Evolutionary conservation across 1,140 invertebrate species (phyloP).

Genomic region (Euura saliciscinereae): DNA sequence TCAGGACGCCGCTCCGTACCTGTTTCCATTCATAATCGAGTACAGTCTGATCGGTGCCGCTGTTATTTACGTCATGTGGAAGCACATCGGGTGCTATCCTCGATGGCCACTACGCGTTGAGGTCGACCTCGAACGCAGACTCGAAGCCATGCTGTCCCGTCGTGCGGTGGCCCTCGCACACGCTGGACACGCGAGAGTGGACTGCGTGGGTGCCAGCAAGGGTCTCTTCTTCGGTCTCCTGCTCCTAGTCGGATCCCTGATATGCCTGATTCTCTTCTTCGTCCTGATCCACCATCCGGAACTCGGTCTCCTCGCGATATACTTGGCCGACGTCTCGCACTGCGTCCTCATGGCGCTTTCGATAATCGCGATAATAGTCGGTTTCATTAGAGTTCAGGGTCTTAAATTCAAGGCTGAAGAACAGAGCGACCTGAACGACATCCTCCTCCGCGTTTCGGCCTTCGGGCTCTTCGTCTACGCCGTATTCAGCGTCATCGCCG

Average conservation of each 20-base stretch:
- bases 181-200: constrained; percentile 80
- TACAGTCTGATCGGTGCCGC: constrained; percentile 96
- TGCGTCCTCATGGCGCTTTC: constrained; percentile 86
- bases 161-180: constrained; percentile 83
- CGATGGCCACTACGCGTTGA: constrained; percentile 72
- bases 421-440: constrained; percentile 87
- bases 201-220: constrained; percentile 91
- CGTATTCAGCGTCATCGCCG: constrained; percentile 91
- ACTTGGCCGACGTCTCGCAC: constrained; percentile 89
- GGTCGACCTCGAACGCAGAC: constrained; percentile 82
- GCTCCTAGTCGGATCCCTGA: constrained; percentile 87
- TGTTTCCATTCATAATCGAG: constrained; percentile 96
- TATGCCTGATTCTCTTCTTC: constrained; percentile 93
- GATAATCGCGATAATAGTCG: constrained; percentile 87
- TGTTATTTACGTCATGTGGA: constrained; percentile 98
- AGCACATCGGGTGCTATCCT: constrained; percentile 87
- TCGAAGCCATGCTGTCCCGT: constrained; percentile 83
- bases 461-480: constrained; percentile 92
- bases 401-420: constrained; percentile 89
- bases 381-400: constrained; percentile 81
- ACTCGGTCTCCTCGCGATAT: constrained; percentile 82
- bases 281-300: constrained; percentile 85
- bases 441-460: constrained; percentile 86
- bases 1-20: constrained; percentile 87
- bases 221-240: constrained; percentile 93